Percentiles rank a stretch among this genome's conserved stretches.
These are phyloP conservation scores for Opisthocomus hoazin DNA, from an alignment of 2,113 vertebrate species.

Conservation along the genomic window DNA sequence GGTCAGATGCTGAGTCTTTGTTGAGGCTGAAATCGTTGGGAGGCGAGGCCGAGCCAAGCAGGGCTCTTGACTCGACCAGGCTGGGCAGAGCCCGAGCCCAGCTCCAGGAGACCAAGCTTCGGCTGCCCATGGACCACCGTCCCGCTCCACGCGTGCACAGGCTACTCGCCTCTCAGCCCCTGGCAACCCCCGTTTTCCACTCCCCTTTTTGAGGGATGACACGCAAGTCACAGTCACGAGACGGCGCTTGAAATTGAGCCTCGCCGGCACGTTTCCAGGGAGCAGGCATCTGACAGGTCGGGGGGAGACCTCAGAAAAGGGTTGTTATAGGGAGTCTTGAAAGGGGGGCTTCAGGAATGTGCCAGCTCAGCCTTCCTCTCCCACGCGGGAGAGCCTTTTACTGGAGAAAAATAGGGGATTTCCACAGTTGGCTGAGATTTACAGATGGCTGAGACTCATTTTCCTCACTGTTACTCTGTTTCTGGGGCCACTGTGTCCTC, in stretches of 20 bases:
- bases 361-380: background rate
- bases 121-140: background rate
- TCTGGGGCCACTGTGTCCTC: background rate
- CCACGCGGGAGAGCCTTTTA: background rate
- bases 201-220: background rate
- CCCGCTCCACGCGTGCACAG: accelerated
- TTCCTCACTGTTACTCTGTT: background rate
- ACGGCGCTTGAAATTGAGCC: background rate
- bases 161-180: background rate
- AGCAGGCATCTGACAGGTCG: background rate
- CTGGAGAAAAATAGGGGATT: background rate
- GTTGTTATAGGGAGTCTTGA: background rate
- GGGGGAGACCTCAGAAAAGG: background rate
- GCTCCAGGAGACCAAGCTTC: background rate
- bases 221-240: background rate
- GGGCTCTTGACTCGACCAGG: background rate
- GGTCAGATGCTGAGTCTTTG: background rate
- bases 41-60: background rate
- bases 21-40: background rate
- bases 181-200: background rate
- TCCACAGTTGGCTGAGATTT: background rate
- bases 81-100: background rate
- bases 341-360: background rate
- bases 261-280: background rate
- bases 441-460: background rate